Percentiles rank a stretch among this genome's conserved stretches.
Evolutionary conservation across 2,888 invertebrate species (phyloP).

Genomic region (Caradrina clavipalpis): DNA sequence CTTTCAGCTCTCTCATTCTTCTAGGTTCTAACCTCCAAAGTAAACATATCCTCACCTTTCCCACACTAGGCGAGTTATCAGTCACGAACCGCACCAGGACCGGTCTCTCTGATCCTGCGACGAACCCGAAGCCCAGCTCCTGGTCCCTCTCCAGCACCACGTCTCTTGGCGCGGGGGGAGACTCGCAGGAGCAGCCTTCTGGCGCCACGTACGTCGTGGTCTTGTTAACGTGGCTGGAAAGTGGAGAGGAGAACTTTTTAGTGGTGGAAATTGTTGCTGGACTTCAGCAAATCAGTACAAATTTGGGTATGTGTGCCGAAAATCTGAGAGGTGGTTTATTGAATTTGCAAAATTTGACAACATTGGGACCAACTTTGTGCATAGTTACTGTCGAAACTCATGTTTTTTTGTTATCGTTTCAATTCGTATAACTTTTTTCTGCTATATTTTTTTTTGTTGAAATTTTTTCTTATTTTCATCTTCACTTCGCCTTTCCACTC

Average conservation of each 20-base stretch:
- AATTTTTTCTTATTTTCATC: too few species aligned
- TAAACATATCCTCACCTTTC: slow-evolving; percentile 90
- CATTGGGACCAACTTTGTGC: too few species aligned
- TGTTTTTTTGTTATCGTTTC: too few species aligned
- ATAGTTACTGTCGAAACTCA: too few species aligned
- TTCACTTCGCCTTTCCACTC: too few species aligned
- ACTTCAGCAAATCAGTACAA: not conserved
- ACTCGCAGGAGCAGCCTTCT: slow-evolving; percentile 92
- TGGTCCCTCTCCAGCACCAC: slow-evolving; percentile 94
- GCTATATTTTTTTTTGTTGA: too few species aligned
- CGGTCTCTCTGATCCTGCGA: slow-evolving; percentile 98
- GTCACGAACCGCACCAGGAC: slow-evolving; percentile 97
- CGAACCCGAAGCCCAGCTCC: slow-evolving; percentile 97
- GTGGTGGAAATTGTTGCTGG: not conserved
- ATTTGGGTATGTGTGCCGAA: slow-evolving; percentile 1
- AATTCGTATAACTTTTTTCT: too few species aligned
- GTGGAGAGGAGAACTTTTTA: not conserved
- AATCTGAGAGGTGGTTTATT: not conserved
- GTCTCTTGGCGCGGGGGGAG: slow-evolving; percentile 95
- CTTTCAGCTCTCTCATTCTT: too few species aligned
- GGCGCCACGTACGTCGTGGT: slow-evolving; percentile 98
- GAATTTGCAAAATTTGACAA: too few species aligned
- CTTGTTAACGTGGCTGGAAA: slow-evolving; percentile 94
- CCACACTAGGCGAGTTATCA: slow-evolving; percentile 97
- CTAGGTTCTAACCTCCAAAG: too few species aligned